phyloP scores from a whole-genome alignment of 2,888 invertebrate genomes.

The Diplolepis rosae region DNA sequence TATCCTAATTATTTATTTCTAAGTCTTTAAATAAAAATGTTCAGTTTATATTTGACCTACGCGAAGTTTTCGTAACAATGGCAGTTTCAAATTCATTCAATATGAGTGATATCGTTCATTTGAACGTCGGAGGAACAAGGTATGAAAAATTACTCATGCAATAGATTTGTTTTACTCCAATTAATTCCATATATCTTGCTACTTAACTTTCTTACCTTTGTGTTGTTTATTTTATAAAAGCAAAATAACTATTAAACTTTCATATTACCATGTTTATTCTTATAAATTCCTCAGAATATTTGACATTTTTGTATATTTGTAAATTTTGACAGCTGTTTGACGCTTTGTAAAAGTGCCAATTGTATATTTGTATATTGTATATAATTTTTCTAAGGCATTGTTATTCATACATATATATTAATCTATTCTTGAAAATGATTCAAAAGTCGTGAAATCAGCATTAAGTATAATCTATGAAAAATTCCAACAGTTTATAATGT shows the following conservation, averaged over 20 bases:
- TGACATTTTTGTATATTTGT: background rate
- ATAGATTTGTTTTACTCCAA: background rate
- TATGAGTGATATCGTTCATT: slow-evolving; percentile 87
- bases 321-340: background rate
- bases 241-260: too few relatives aligned
- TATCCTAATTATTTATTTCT: background rate
- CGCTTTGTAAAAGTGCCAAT: too few relatives aligned
- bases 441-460: too few relatives aligned
- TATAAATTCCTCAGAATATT: background rate
- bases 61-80: slow-evolving; percentile 56
- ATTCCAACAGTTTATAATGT: too few relatives aligned
- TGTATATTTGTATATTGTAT: too few relatives aligned
- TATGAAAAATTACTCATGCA: slow-evolving; percentile 71
- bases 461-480: too few relatives aligned
- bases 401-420: too few relatives aligned
- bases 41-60: background rate
- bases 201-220: background rate
- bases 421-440: too few relatives aligned
- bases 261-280: slow-evolving; percentile 6
- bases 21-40: background rate
- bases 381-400: too few relatives aligned
- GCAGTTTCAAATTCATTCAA: slow-evolving; percentile 73
- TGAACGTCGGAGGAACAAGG: slow-evolving; percentile 97
- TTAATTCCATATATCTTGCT: too few relatives aligned
- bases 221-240: too few relatives aligned